A percentile compares a stretch with the other conserved stretches of the same genome.
Conservation (phyloP, 2,113 vertebrate species). For the Cervus canadensis region DNA sequence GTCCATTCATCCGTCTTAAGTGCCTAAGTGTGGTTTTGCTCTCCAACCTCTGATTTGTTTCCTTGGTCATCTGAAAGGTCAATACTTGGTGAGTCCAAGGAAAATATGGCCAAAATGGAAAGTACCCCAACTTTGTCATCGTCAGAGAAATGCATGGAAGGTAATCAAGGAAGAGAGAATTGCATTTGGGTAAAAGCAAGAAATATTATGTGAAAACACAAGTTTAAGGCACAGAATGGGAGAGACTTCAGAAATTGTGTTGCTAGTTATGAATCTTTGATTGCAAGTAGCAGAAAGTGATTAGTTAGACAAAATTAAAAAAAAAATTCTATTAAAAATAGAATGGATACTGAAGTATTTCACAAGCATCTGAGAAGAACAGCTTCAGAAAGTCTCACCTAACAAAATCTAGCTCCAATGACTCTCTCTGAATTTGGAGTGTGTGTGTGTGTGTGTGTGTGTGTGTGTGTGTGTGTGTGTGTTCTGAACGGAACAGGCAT, state of each 20-base stretch:
- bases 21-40: not conserved
- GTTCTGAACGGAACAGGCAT: not conserved
- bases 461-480: not conserved
- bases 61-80: not conserved
- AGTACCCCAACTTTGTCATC: not conserved
- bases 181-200: not conserved
- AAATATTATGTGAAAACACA: not conserved
- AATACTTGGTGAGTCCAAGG: not conserved
- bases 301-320: not conserved
- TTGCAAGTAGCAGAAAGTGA: not conserved
- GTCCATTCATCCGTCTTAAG: not conserved
- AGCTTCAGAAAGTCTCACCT: not conserved
- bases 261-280: not conserved
- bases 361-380: not conserved
- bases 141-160: not conserved
- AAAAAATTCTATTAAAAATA: not conserved
- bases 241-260: not conserved
- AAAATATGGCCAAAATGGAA: not conserved
- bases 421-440: not conserved
- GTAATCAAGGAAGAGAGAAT: not conserved
- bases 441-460: no score
- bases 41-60: not conserved
- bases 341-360: not conserved
- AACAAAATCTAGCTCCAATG: not conserved
- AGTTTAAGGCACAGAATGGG: not conserved